Percentiles rank a stretch among this genome's conserved stretches.
phyloP scores from a whole-genome alignment of 2,113 vertebrate species.

The Alethe diademata region DNA sequence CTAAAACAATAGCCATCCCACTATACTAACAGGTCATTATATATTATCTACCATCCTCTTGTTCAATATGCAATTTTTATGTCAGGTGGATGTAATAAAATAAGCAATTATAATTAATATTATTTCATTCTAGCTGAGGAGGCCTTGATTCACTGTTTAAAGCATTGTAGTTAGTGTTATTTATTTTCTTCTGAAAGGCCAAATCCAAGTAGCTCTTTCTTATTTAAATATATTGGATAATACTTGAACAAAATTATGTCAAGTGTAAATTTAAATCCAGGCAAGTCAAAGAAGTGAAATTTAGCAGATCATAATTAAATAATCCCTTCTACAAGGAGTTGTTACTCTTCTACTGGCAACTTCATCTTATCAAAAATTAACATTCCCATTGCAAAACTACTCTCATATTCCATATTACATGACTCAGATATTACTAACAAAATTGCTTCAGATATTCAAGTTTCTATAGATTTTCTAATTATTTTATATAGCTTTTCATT shows the following conservation, averaged over 20 bases:
- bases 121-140: not conserved
- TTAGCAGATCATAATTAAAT: not conserved
- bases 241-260: not conserved
- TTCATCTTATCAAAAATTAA: not conserved
- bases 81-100: not conserved
- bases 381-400: not conserved
- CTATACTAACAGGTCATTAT: not conserved
- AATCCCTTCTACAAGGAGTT: not conserved
- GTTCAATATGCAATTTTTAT: not conserved
- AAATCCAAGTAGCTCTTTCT: not conserved
- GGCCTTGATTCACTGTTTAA: not conserved
- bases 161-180: not conserved
- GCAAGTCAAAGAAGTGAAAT: not conserved
- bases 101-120: not conserved
- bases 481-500: not conserved
- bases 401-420: not conserved
- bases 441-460: not conserved
- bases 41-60: not conserved
- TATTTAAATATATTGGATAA: not conserved
- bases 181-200: not conserved
- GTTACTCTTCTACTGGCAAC: not conserved
- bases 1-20: not conserved
- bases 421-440: not conserved
- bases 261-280: not conserved
- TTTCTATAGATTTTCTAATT: not conserved